These are phyloP conservation scores for Macrophya annulata DNA, from an alignment of 2,888 invertebrate genomes.

Conservation along the genomic window DNA sequence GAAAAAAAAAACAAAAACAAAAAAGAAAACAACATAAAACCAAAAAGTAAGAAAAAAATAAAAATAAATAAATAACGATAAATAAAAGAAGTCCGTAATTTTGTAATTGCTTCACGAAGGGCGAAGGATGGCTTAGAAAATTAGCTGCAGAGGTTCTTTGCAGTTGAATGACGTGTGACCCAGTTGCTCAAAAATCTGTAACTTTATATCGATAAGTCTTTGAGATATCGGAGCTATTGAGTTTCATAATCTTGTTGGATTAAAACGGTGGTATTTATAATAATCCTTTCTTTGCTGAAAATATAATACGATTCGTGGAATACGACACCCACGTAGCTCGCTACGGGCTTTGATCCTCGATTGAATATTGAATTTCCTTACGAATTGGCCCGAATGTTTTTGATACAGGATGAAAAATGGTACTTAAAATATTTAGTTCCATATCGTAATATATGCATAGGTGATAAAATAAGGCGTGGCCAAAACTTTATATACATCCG, in stretches of 20 bases:
- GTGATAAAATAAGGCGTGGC: constrained; percentile 24
- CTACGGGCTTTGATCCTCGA: constrained; percentile 65
- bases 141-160: background rate
- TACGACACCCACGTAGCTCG: constrained; percentile 63
- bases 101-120: background rate
- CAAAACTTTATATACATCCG: background rate
- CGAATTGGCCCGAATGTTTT: constrained; percentile 72
- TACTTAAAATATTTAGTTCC: constrained; percentile 75
- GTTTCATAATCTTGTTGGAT: constrained; percentile 73
- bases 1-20: background rate
- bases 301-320: constrained; percentile 76
- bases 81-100: background rate
- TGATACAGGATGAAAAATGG: constrained; percentile 72
- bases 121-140: background rate
- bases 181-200: constrained; percentile 74
- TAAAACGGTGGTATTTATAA: constrained; percentile 77
- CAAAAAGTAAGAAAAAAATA: background rate
- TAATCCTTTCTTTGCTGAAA: constrained; percentile 76
- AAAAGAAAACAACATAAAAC: no score
- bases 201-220: constrained; percentile 78
- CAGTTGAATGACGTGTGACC: constrained; percentile 66
- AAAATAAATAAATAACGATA: background rate
- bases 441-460: constrained; percentile 51
- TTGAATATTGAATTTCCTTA: constrained; percentile 75
- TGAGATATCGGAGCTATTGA: constrained; percentile 73